These are phyloP conservation scores for Nasua narica DNA, from an alignment of 2,797 vertebrate genomes.

Conservation along the genomic window DNA sequence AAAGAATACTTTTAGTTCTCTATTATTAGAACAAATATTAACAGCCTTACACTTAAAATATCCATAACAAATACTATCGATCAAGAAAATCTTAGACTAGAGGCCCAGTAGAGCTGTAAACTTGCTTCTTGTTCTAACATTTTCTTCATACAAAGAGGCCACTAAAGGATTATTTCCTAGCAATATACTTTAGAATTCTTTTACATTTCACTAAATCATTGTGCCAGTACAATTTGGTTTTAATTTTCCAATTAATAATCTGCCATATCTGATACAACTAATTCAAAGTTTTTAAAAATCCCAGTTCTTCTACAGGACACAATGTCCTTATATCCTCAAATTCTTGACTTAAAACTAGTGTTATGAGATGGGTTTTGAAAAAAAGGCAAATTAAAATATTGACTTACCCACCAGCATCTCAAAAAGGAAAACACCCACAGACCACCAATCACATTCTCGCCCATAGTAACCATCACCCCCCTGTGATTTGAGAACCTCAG, in stretches of 20 bases:
- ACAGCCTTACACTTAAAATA: background rate
- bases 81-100: background rate
- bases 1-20: background rate
- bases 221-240: background rate
- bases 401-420: constrained; percentile 99
- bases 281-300: constrained; percentile 21
- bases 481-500: constrained; percentile 97
- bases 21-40: background rate
- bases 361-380: background rate
- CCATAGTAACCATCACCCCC: constrained; percentile 98
- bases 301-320: background rate
- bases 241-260: background rate
- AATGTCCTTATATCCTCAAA: constrained; percentile 31
- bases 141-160: background rate
- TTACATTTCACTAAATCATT: background rate
- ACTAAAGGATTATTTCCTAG: background rate
- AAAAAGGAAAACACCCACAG: constrained; percentile 98
- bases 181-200: background rate
- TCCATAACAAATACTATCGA: background rate
- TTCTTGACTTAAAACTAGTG: constrained; percentile 4
- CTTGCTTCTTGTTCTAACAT: background rate
- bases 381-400: constrained; percentile 29
- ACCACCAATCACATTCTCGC: constrained; percentile 99
- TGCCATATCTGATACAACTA: background rate
- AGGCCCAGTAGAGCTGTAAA: background rate